phyloP scores from a whole-genome alignment of 2,797 vertebrate species.

The Poecile montanus region DNA sequence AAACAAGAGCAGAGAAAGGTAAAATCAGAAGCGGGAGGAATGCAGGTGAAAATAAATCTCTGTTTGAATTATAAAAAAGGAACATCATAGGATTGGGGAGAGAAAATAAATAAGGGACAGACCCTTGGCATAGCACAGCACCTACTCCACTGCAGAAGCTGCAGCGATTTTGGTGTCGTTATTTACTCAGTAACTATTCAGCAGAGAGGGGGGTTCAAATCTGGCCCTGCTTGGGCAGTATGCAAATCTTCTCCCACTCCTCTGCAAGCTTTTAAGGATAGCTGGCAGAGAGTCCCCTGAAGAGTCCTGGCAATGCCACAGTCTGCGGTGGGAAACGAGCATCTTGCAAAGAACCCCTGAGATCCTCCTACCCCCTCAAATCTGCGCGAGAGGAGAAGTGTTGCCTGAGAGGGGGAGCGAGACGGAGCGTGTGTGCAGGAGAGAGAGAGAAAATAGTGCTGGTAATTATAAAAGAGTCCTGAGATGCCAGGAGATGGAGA shows the following conservation, averaged over 20 bases:
- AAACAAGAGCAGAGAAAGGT: background rate
- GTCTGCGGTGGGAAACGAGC: slow-evolving; percentile 46
- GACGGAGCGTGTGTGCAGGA: slow-evolving; percentile 5
- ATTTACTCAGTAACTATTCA: slow-evolving; percentile 18
- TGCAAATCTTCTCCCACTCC: slow-evolving; percentile 67
- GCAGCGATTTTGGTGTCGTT: slow-evolving; percentile 1
- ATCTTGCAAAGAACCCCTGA: slow-evolving; percentile 65
- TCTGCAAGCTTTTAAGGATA: slow-evolving; percentile 39
- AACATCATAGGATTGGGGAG: background rate
- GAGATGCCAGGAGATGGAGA: slow-evolving; percentile 20
- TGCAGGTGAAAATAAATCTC: background rate
- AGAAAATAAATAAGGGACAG: background rate
- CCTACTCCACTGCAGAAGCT: background rate
- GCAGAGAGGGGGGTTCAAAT: slow-evolving; percentile 8
- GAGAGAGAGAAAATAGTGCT: background rate
- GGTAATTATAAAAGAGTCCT: slow-evolving; percentile 15
- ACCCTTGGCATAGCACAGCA: slow-evolving; percentile 11
- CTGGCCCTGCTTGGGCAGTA: slow-evolving; percentile 39
- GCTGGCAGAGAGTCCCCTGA: slow-evolving; percentile 64
- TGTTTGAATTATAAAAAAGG: background rate
- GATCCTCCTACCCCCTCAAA: slow-evolving; percentile 62
- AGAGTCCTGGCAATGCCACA: slow-evolving; percentile 69
- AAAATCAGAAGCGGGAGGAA: background rate
- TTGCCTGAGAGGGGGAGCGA: slow-evolving; percentile 49
- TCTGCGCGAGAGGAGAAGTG: slow-evolving; percentile 55